A percentile compares a stretch with the other conserved stretches of the same genome.
These are phyloP conservation scores for Origma solitaria DNA, from an alignment of 2,113 vertebrate genomes.

Conservation along the genomic window DNA sequence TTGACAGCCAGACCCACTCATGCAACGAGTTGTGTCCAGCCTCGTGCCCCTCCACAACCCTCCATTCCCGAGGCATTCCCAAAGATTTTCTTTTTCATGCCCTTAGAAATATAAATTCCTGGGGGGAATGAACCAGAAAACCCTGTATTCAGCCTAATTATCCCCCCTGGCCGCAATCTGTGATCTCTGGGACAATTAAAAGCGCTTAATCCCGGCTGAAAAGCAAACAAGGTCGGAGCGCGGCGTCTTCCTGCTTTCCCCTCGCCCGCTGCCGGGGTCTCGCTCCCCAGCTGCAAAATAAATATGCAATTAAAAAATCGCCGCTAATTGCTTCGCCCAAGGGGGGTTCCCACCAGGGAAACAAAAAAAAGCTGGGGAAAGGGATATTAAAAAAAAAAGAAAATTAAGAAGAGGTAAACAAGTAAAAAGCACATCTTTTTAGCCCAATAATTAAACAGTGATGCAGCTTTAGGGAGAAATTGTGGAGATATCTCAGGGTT, in stretches of 20 bases:
- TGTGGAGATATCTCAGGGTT: neutral
- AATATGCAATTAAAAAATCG: conserved; percentile 74
- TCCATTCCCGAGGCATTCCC: neutral
- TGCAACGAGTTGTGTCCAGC: neutral
- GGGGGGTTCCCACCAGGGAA: neutral
- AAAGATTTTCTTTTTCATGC: neutral
- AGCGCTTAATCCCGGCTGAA: conserved; percentile 62
- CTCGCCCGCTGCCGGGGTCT: conserved; percentile 34
- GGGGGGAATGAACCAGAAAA: conserved; percentile 47
- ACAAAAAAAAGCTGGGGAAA: neutral
- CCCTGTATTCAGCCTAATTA: conserved; percentile 60
- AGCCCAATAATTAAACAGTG: neutral
- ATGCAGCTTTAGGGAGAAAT: neutral
- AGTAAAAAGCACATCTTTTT: neutral
- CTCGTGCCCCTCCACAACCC: neutral
- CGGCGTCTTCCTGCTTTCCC: conserved; percentile 24
- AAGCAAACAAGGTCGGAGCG: conserved; percentile 62
- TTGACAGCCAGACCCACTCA: neutral
- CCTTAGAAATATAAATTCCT: conserved; percentile 34
- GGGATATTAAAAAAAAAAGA: neutral
- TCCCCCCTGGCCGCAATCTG: conserved; percentile 1
- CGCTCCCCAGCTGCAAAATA: conserved; percentile 63
- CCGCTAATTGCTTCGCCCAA: conserved; percentile 57
- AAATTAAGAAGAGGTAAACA: neutral
- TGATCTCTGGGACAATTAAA: conserved; percentile 62